phyloP scores from a whole-genome alignment of 2,797 vertebrate genomes.

The Huso huso region DNA sequence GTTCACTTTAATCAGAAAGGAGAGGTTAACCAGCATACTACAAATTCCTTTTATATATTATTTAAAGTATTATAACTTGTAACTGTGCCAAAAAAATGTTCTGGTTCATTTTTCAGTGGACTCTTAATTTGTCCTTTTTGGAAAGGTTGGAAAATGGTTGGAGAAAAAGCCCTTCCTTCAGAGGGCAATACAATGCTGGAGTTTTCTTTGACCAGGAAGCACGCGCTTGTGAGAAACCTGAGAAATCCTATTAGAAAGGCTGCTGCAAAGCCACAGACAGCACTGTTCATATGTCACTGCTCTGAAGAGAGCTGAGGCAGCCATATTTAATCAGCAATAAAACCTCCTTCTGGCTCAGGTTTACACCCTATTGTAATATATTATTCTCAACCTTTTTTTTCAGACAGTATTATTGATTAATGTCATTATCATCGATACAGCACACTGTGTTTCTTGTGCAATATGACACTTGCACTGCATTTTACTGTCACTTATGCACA shows the following conservation, averaged over 20 bases:
- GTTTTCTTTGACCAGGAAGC: slow-evolving; percentile 13
- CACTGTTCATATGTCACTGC: slow-evolving; percentile 36
- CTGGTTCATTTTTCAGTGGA: no score
- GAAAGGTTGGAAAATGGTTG: slow-evolving; percentile 5
- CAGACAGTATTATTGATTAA: slow-evolving; percentile 39
- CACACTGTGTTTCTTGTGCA: slow-evolving; percentile 23
- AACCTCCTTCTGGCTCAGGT: slow-evolving; percentile 34
- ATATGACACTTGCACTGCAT: slow-evolving; percentile 15
- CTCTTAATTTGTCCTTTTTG: no score
- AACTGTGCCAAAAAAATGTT: no score
- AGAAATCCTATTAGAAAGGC: slow-evolving; percentile 33
- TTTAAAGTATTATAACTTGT: no score
- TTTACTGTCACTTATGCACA: slow-evolving; percentile 16
- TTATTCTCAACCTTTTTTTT: slow-evolving; percentile 42
- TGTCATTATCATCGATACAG: slow-evolving; percentile 28
- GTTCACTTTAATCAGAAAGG: no score
- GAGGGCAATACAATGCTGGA: slow-evolving; percentile 51
- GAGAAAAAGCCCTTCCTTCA: slow-evolving; percentile 36
- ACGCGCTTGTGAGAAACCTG: slow-evolving; percentile 27
- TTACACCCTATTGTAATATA: slow-evolving; percentile 35
- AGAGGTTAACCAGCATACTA: no score
- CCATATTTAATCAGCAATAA: slow-evolving; percentile 39
- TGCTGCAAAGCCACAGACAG: slow-evolving; percentile 29
- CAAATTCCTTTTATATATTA: no score
- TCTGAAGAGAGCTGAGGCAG: slow-evolving; percentile 34